Conservation (phyloP, 2,113 vertebrate genomes). For the Aptenodytes forsteri region DNA sequence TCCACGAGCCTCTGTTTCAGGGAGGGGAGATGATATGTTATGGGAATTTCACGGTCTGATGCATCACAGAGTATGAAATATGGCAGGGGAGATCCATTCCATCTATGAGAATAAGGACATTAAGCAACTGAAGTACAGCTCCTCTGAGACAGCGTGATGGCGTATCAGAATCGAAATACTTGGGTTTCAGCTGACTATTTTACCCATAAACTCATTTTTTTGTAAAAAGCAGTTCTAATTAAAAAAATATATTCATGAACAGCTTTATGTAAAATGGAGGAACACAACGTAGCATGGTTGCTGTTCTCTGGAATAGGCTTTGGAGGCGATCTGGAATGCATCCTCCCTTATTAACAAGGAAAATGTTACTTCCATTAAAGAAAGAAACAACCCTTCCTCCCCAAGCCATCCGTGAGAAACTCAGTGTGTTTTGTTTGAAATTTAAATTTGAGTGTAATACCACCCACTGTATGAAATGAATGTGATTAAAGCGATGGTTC, state of each 20-base stretch:
- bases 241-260: neutral
- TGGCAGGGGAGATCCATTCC: neutral
- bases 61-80: neutral
- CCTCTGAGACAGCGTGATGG: neutral
- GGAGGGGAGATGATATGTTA: neutral
- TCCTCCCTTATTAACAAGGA: conserved; percentile 3
- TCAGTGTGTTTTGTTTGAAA: conserved; percentile 26
- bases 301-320: neutral
- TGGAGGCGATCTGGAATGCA: neutral
- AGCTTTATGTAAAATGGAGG: neutral
- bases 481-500: neutral
- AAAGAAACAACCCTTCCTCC: neutral
- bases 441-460: conserved; percentile 33
- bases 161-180: neutral
- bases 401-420: conserved; percentile 27
- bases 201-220: neutral
- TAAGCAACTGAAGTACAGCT: neutral
- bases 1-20: neutral
- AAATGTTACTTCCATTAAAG: conserved; percentile 3
- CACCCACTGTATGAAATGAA: neutral
- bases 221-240: neutral
- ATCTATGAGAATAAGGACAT: neutral
- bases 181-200: neutral
- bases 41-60: conserved; percentile 12
- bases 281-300: neutral